Evolutionary conservation across 2,888 invertebrate genomes (phyloP).

Genomic region (Hypsopygia costalis): DNA sequence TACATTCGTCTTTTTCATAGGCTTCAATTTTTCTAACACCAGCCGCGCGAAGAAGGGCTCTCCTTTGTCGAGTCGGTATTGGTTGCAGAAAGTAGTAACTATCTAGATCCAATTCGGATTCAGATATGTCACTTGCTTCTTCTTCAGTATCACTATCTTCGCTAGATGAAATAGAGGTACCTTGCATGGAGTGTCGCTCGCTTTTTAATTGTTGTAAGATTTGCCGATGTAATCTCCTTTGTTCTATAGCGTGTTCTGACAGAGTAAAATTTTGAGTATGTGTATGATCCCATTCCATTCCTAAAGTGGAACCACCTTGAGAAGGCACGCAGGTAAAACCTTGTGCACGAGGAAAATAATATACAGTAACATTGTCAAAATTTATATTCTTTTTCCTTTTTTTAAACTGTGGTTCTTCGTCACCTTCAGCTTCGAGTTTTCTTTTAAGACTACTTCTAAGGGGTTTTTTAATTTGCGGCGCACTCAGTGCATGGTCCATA

Average conservation of each 20-base stretch:
- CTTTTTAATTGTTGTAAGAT: conserved; percentile 86
- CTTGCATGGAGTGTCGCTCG: conserved; percentile 82
- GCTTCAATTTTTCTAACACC: conserved; percentile 97
- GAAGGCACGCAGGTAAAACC: conserved; percentile 96
- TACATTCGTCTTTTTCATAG: conserved; percentile 95
- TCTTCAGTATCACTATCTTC: conserved; percentile 93
- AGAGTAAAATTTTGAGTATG: conserved; percentile 90
- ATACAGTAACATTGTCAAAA: conserved; percentile 96
- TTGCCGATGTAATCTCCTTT: conserved; percentile 91
- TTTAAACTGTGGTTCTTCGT: conserved; percentile 70
- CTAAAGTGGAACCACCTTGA: conserved; percentile 94
- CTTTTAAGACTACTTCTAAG: conserved; percentile 85
- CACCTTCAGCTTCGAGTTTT: conserved; percentile 64
- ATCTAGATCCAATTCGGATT: conserved; percentile 92
- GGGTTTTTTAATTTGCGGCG: conserved; percentile 36
- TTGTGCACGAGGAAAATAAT: conserved; percentile 95
- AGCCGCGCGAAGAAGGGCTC: conserved; percentile 93
- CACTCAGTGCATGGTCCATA: conserved; percentile 25
- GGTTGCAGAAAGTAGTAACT: conserved; percentile 96
- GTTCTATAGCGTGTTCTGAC: conserved; percentile 93
- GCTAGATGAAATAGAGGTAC: conserved; percentile 84
- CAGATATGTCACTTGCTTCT: conserved; percentile 89
- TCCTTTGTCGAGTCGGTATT: conserved; percentile 93
- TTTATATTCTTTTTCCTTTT: conserved; percentile 90
- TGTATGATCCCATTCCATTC: conserved; percentile 90